A percentile compares a stretch with the other conserved stretches of the same genome.
Conservation (phyloP, 2,113 vertebrate species). For the Rhabdornis inornatus region DNA sequence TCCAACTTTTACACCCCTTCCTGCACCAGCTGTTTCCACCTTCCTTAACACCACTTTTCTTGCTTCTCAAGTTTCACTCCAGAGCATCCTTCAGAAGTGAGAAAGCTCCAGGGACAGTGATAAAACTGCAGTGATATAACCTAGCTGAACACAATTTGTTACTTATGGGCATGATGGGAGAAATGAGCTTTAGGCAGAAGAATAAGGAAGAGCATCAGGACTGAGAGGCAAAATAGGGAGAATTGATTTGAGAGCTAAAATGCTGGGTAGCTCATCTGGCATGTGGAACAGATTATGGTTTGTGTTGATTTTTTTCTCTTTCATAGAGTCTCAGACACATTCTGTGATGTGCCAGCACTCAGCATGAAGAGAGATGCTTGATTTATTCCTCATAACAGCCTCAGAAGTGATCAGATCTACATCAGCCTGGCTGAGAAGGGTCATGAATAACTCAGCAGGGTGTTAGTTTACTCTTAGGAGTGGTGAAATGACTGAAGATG, state of each 20-base stretch:
- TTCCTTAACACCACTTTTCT: neutral
- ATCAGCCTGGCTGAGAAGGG: neutral
- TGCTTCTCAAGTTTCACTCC: neutral
- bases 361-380: neutral
- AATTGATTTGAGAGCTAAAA: neutral
- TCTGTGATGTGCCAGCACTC: neutral
- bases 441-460: neutral
- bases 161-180: neutral
- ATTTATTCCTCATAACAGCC: neutral
- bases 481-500: neutral
- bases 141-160: neutral
- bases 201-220: neutral
- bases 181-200: neutral
- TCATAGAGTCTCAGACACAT: neutral
- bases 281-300: neutral
- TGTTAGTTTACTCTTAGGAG: neutral
- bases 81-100: neutral
- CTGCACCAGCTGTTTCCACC: neutral
- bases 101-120: neutral
- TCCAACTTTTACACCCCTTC: neutral
- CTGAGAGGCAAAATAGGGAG: neutral
- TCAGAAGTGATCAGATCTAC: neutral
- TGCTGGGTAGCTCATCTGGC: neutral
- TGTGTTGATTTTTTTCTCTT: neutral
- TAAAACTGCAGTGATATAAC: neutral